Evolutionary conservation across 2,113 vertebrate genomes (phyloP), one percentile per base, ranked within the genome.

Genomic region (Scortum barcoo): DNA sequence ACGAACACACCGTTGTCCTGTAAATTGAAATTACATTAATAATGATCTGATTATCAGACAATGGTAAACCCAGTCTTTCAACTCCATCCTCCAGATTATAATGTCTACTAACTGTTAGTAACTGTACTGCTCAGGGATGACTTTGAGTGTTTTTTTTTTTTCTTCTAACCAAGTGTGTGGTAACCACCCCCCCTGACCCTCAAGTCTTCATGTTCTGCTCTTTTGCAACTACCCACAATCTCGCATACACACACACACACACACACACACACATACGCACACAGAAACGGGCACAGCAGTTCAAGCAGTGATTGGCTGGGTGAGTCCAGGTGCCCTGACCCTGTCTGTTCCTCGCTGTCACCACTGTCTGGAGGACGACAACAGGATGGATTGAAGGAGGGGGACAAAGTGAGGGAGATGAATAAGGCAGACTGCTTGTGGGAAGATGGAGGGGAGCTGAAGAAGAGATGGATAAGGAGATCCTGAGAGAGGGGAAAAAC

Each of bases 271-370:
- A 54, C 36, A 46, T 14, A 44, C n/a, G 46, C 40, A 36, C 40
- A 48, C 46, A 63, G 8, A 77, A 40, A 83, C 50, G 9, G 78
- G 61, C 79, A 60, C 71, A 30, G 40, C 42, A 40, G 82, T 77
- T 84, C 83, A 85, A 56, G 57, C 69, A 68, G 16, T 84, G 87
- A 88, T 91, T 89, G 87, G 87, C 87, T 89, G 83, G 42, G 24
- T 60, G 72, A 79, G 82, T 83, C 82, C 80, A 57, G 61, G 69
- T 77, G 85, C 81, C 76, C 46, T 76, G 88, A 91, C 90, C 92
- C 91, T 66, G 83, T 91, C 90, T 82, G 76, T 91, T 83, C 83
- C 76, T 76, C 33, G 19, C 87, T 77, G 83, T 90, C 84, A 90
- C 51, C 66, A 73, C 84, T 83, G 87, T 86, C 86, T 89, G 81